Conservation (phyloP, 1,140 invertebrate genomes). For the Macrobrachium nipponense region DNA sequence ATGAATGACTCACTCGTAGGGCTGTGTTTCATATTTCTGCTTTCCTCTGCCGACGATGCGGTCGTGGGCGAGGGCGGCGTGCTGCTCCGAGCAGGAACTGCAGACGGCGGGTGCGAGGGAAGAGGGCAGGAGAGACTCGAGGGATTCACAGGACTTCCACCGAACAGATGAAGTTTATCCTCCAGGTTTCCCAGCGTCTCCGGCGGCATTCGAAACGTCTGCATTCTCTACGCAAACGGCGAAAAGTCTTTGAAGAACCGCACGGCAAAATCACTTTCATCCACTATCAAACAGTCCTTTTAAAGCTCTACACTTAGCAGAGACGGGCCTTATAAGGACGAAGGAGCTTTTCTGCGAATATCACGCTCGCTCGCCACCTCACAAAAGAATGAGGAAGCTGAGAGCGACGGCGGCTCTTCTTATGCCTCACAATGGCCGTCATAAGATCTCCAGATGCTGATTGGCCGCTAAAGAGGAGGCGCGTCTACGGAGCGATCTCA, state of each 20-base stretch:
- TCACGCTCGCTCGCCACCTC: background rate
- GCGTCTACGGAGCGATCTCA: conserved; percentile 1
- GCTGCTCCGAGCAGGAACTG: no score
- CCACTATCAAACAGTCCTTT: no score
- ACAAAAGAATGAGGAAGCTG: background rate
- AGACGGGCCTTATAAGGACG: background rate
- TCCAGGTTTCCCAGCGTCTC: conserved; percentile 26
- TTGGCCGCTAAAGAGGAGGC: conserved; percentile 27
- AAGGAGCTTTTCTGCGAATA: background rate
- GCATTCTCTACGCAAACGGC: conserved; percentile 6
- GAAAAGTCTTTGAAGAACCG: background rate
- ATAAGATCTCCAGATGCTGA: conserved; percentile 8
- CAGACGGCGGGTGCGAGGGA: background rate
- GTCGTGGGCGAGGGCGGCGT: no score
- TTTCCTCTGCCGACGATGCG: no score
- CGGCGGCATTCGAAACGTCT: conserved; percentile 43
- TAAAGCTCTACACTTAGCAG: background rate
- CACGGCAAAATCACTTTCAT: no score
- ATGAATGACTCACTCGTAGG: no score
- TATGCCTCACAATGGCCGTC: background rate
- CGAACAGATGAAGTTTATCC: conserved; percentile 1
- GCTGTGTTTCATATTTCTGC: no score
- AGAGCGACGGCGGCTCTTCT: background rate
- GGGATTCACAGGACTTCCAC: background rate
- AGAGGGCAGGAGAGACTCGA: background rate